Evolutionary conservation across 2,113 vertebrate species (phyloP), one percentile per base, ranked within the genome.

Genomic region (Paratilapia polleni): DNA sequence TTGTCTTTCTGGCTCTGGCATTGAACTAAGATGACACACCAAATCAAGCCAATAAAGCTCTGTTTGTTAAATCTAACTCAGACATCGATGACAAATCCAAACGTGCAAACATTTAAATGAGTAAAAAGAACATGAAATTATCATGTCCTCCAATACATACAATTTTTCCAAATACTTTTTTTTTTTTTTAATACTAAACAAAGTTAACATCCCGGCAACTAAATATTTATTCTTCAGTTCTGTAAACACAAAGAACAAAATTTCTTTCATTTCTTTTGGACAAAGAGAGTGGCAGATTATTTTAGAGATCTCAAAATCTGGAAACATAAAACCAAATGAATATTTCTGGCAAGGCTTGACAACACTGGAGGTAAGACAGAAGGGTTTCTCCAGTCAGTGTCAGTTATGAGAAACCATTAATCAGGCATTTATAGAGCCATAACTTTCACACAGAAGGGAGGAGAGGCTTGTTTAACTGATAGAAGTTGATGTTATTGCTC

Each of bases 381-480:
- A 62, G 41, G 13, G 64, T 15, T 59, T 56, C 64, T 81, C 56
- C 70, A 13, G 1, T 36, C 63, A 61, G 19, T 59, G 63, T 43
- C 49, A 43, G 81, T 58, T 57, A 43, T 26, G 19, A 80, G 47
- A 12, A 52, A 5, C 20, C 20, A 85, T 38, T 77, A 75, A 80
- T 81, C 60, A 81, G 26, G 15, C 2, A 34, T 63, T 61, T 22
- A 49, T 24, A 17, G 68, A 75, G 54, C n/a, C 38, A 64, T 56
- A 66, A 43, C 22, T 24, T 89, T 54, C 19, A 68, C 70, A 81
- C 41, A 52, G 58, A 80, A 59, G 43, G 28, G 22, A 60, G 38
- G 57, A 20, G 13, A 43, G 38, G 56, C 34, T 62, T 78, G 61
- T 62, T 79, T 52, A 78, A 84, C 28, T 70, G 36, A 80, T 52